phyloP scores from a whole-genome alignment of 1,140 invertebrate genomes.

The Drosophila sproati region DNA sequence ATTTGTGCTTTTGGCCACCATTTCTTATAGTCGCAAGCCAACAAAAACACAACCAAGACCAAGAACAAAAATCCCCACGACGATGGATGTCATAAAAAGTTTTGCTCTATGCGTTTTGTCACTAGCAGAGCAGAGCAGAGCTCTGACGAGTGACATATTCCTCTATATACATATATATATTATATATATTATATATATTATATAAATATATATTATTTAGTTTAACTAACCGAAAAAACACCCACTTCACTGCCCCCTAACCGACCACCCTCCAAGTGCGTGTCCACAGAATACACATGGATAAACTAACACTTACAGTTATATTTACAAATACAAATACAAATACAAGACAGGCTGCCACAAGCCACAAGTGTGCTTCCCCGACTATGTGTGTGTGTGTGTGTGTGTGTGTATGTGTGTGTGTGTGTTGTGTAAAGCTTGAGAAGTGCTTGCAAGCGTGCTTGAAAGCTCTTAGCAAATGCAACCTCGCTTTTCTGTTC shows the following conservation, averaged over 20 bases:
- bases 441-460: slow-evolving; percentile 11
- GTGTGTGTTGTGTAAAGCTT: background rate
- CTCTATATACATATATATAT: slow-evolving; percentile 61
- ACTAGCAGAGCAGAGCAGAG: slow-evolving; percentile 31
- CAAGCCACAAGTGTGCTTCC: slow-evolving; percentile 18
- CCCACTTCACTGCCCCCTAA: background rate
- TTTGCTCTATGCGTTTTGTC: slow-evolving; percentile 68
- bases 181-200: slow-evolving; percentile 62
- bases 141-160: slow-evolving; percentile 69
- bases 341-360: slow-evolving; percentile 1
- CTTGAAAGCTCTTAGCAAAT: slow-evolving; percentile 32
- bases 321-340: slow-evolving; percentile 1
- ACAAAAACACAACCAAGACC: slow-evolving; percentile 54
- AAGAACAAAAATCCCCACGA: slow-evolving; percentile 23
- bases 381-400: slow-evolving; percentile 1
- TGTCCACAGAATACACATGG: slow-evolving; percentile 17
- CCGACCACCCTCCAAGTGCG: slow-evolving; percentile 50
- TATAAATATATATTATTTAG: slow-evolving; percentile 75
- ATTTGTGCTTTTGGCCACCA: slow-evolving; percentile 62
- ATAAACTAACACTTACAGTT: background rate
- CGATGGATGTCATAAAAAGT: slow-evolving; percentile 40
- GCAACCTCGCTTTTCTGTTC: background rate
- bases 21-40: slow-evolving; percentile 44
- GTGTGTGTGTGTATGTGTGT: slow-evolving; percentile 6
- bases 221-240: slow-evolving; percentile 55